phyloP scores from a whole-genome alignment of 2,113 vertebrate species.

The Choloepus hoffmanni region DNA sequence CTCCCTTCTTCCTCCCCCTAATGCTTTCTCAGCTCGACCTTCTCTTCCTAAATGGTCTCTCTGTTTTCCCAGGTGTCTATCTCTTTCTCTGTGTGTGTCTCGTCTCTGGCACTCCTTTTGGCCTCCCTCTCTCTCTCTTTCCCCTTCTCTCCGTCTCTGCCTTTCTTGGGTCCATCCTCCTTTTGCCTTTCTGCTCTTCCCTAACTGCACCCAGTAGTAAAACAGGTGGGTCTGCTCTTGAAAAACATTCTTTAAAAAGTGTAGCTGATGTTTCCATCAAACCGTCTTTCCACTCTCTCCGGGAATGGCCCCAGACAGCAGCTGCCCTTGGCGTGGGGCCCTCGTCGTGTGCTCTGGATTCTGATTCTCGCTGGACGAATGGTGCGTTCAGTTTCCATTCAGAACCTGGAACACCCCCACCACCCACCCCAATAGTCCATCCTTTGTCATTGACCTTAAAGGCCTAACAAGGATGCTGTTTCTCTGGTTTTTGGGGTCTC shows the following conservation, averaged over 20 bases:
- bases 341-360: background rate
- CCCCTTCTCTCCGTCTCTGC: background rate
- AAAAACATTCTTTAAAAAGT: background rate
- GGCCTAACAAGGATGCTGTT: rapidly evolving
- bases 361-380: background rate
- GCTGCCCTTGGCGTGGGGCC: rapidly evolving
- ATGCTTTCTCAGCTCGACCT: background rate
- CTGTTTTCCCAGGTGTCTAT: background rate
- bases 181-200: background rate
- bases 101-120: background rate
- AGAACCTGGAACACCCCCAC: rapidly evolving
- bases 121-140: rapidly evolving
- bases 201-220: background rate
- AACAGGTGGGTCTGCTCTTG: background rate
- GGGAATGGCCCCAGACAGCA: background rate
- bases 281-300: background rate
- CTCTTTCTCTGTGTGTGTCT: background rate
- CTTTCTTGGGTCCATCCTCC: background rate
- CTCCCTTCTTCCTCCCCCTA: background rate
- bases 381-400: background rate
- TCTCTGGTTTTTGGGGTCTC: background rate
- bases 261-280: too few relatives aligned
- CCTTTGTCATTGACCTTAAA: background rate
- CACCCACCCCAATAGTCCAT: rapidly evolving
- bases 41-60: too few relatives aligned